Conservation (phyloP, 1,140 invertebrate species). For the Drosophila jambulina region DNA sequence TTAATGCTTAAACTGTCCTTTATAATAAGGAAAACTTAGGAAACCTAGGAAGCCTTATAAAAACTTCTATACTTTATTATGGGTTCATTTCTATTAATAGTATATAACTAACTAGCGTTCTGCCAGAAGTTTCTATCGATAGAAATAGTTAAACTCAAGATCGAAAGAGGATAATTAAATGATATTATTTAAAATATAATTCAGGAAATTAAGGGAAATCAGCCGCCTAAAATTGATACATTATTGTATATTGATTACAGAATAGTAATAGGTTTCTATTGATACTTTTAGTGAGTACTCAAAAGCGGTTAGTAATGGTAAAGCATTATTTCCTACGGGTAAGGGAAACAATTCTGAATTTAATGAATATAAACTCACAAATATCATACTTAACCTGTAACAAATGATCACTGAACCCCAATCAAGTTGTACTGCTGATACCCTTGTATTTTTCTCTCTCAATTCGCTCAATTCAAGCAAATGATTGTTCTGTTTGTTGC, state of each 20-base stretch:
- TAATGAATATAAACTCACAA: neutral
- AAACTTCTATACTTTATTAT: too few species aligned
- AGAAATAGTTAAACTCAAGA: neutral
- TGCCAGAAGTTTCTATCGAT: too few species aligned
- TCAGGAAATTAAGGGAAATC: neutral
- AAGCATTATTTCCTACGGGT: neutral
- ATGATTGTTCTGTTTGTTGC: slow-evolving; percentile 49
- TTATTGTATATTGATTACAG: neutral
- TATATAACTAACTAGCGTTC: too few species aligned
- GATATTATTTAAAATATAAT: neutral
- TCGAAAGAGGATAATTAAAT: neutral
- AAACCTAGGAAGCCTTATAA: too few species aligned
- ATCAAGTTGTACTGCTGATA: neutral
- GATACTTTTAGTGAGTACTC: neutral
- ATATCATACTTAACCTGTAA: neutral
- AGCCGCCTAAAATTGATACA: neutral
- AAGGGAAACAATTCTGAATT: neutral
- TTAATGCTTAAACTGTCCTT: too few species aligned
- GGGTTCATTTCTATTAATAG: too few species aligned
- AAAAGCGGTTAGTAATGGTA: neutral
- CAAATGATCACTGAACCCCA: neutral
- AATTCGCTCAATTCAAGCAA: slow-evolving; percentile 25
- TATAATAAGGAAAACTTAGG: too few species aligned
- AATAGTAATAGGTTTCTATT: neutral
- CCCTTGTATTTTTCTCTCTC: neutral